phyloP scores from a whole-genome alignment of 2,888 invertebrate species.

The Monoplex corrugatus region DNA sequence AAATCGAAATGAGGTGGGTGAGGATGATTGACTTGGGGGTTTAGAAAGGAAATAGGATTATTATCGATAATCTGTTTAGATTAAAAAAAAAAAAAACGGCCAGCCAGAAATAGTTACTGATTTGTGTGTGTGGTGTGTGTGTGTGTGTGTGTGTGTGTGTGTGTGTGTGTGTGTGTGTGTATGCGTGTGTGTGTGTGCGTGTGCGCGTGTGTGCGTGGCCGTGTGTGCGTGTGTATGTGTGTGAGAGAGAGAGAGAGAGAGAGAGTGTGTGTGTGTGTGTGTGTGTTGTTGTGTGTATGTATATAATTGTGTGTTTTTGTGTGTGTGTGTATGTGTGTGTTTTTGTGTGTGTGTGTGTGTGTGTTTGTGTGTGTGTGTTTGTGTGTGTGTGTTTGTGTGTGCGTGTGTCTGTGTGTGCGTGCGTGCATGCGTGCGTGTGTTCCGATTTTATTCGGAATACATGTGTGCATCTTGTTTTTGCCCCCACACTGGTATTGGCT shows the following conservation, averaged over 20 bases:
- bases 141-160: background rate
- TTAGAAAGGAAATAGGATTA: too few relatives aligned
- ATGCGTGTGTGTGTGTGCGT: background rate
- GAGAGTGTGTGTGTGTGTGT: background rate
- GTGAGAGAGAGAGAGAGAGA: background rate
- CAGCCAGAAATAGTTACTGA: too few relatives aligned
- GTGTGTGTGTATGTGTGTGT: background rate
- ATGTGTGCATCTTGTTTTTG: too few relatives aligned
- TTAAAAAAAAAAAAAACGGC: too few relatives aligned
- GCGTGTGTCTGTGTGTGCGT: background rate
- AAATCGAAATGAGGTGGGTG: too few relatives aligned
- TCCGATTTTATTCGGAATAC: too few relatives aligned
- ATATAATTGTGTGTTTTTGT: background rate
- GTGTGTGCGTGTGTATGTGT: background rate
- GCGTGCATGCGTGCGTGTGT: background rate
- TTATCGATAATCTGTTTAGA: too few relatives aligned
- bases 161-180: conserved; percentile 8
- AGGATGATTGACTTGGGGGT: too few relatives aligned
- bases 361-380: background rate
- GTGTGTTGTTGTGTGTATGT: background rate
- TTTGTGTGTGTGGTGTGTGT: background rate
- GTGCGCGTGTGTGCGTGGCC: background rate
- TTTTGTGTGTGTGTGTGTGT: background rate
- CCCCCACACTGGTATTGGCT: too few relatives aligned
- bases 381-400: background rate